Evolutionary conservation across 1,140 invertebrate species (phyloP).

Genomic region (Cydia strobilella): DNA sequence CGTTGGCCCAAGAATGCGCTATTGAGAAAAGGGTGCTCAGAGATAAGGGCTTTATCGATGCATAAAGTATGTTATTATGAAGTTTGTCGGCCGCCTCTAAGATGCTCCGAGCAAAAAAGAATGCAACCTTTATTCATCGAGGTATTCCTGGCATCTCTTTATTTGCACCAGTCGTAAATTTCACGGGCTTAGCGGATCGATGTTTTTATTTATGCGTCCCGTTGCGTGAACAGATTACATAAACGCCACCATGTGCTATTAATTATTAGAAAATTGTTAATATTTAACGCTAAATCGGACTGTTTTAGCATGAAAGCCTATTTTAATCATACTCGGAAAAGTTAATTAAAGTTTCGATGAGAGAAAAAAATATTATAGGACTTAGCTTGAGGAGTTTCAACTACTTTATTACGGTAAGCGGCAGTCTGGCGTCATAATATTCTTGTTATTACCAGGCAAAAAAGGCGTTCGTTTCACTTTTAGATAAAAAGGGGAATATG

Average conservation of each 20-base stretch:
- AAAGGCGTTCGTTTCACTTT: neutral
- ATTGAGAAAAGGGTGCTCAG: conserved; percentile 67
- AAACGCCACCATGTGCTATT: conserved; percentile 3
- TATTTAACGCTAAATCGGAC: neutral
- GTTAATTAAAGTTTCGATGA: conserved; percentile 28
- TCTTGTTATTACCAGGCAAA: neutral
- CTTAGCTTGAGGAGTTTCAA: conserved; percentile 9
- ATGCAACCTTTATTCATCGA: conserved; percentile 52
- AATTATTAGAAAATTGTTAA: conserved; percentile 8
- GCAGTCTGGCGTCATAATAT: conserved; percentile 18
- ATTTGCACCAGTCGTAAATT: conserved; percentile 69
- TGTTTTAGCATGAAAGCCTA: conserved; percentile 4
- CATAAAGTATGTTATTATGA: conserved; percentile 74
- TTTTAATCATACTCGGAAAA: conserved; percentile 2
- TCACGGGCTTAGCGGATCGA: conserved; percentile 36
- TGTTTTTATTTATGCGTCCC: conserved; percentile 31
- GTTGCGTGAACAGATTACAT: conserved; percentile 26
- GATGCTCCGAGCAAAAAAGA: conserved; percentile 47
- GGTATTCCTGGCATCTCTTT: conserved; percentile 66
- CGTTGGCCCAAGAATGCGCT: conserved; percentile 57
- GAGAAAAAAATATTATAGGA: conserved; percentile 22
- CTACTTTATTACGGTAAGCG: conserved; percentile 17
- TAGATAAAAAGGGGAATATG: conserved; percentile 5
- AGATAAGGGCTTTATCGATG: conserved; percentile 72
- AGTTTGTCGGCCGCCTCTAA: conserved; percentile 54